Evolutionary conservation across 2,113 vertebrate species (phyloP), one percentile per base, ranked within the genome.

Genomic region (Corythornis vintsioides): DNA sequence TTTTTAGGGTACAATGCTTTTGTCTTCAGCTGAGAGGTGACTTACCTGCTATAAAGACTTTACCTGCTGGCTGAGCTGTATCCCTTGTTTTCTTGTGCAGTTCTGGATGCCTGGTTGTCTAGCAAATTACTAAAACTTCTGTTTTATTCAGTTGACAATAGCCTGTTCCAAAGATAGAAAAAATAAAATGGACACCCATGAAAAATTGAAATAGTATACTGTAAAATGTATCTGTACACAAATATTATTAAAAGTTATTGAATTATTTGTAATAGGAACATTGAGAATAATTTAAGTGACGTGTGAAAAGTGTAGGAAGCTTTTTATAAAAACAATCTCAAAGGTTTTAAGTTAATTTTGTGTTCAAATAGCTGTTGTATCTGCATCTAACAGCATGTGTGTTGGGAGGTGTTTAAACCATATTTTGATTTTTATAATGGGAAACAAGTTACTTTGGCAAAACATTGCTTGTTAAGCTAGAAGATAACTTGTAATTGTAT

Each of bases 391-490:
- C 22, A 7, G 5, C 8, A 2, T 55, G 26, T 35, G 10, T 73
- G 7, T 74, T 88, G 43, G 17, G 18, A 17, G 5, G 4, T 38
- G 29, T 8, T 42, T 33, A 38, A 77, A 28, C 35, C 7, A 5
- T 1, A 1, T 31, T 15, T 25, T 17, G 20, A 13, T 5, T 31
- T n/a, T 48, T 50, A 0, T 15, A 17, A 3, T 33, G 29, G 33
- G 43, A 56, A 72, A n/a, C 16, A 35, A 80, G 8, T 73, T 55
- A 20, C 47, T 72, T 48, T n/a, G n/a, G 28, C 29, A 35, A 77
- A 91, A 52, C 20, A 8, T 85, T 73, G 7, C 12, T 74, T 48
- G 24, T 89, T 83, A 10, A 63, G 28, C 77, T 83, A 45, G 79
- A 82, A 75, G 11, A 35, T 20, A 38, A 9, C 29, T 79, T 40